A percentile compares a stretch with the other conserved stretches of the same genome.
Evolutionary conservation across 1,140 invertebrate genomes (phyloP).

Genomic region (Tetramorium parvispinum): DNA sequence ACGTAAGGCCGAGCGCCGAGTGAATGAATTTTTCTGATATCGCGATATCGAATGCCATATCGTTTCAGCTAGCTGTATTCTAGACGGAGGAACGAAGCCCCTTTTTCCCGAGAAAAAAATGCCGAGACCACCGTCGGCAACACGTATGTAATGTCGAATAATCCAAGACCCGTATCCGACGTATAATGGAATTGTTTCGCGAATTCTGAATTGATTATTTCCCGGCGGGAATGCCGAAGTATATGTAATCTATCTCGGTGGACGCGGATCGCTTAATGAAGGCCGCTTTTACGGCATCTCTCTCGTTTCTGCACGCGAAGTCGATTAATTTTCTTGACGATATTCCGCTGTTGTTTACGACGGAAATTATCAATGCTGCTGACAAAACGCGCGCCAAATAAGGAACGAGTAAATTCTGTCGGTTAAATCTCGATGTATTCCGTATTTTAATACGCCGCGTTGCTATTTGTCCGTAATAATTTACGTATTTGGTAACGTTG

Average conservation of each 20-base stretch:
- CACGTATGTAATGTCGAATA: background rate
- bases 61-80: no score
- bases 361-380: background rate
- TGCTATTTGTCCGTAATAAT: constrained; percentile 21
- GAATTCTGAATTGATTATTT: background rate
- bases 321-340: background rate
- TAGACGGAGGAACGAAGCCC: background rate
- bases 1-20: background rate
- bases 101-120: background rate
- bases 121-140: no score
- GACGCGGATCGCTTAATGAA: background rate
- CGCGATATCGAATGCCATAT: no score
- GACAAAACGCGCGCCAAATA: background rate
- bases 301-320: background rate
- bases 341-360: constrained; percentile 10
- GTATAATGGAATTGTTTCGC: constrained; percentile 9
- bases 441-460: constrained; percentile 5
- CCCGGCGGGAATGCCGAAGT: background rate
- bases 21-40: no score
- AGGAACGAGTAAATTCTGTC: background rate
- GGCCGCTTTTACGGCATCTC: background rate
- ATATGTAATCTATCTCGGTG: background rate
- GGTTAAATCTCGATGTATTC: constrained; percentile 3
- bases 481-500: constrained; percentile 1
- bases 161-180: background rate